These are phyloP conservation scores for Ranitomeya imitator DNA, from an alignment of 2,113 vertebrate species.

Conservation along the genomic window DNA sequence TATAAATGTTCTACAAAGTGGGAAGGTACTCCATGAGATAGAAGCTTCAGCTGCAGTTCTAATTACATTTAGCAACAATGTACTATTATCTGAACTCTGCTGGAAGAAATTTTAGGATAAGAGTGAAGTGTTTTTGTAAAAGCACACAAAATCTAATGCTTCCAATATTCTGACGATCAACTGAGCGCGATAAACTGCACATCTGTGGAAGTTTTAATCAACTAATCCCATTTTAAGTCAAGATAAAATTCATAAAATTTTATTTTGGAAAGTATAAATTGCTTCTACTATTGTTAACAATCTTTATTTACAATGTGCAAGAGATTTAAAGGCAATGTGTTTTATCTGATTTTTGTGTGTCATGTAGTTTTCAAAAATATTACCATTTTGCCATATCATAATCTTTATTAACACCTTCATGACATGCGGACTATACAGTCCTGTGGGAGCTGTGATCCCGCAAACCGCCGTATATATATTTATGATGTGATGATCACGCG, in stretches of 20 bases:
- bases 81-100: constrained; percentile 39
- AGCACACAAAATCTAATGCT: constrained; percentile 25
- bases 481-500: too few species aligned
- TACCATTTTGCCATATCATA: too few species aligned
- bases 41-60: constrained; percentile 37
- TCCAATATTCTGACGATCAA: neutral
- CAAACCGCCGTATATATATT: too few species aligned
- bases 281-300: neutral
- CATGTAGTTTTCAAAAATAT: too few species aligned
- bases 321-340: too few species aligned
- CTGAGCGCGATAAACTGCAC: neutral
- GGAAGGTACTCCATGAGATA: constrained; percentile 20
- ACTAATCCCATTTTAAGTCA: neutral
- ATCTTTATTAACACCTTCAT: too few species aligned
- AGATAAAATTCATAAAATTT: neutral
- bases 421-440: too few species aligned
- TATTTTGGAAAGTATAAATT: constrained; percentile 69
- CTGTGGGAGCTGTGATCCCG: too few species aligned
- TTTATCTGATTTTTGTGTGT: too few species aligned
- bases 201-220: neutral
- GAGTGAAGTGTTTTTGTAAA: constrained; percentile 27
- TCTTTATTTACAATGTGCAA: too few species aligned
- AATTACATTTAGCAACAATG: constrained; percentile 57
- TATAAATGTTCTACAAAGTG: constrained; percentile 32
- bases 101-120: constrained; percentile 33